A percentile compares a stretch with the other conserved stretches of the same genome.
Conservation (phyloP, 2,888 invertebrate species). For the Coronaproctus castanopsis region DNA sequence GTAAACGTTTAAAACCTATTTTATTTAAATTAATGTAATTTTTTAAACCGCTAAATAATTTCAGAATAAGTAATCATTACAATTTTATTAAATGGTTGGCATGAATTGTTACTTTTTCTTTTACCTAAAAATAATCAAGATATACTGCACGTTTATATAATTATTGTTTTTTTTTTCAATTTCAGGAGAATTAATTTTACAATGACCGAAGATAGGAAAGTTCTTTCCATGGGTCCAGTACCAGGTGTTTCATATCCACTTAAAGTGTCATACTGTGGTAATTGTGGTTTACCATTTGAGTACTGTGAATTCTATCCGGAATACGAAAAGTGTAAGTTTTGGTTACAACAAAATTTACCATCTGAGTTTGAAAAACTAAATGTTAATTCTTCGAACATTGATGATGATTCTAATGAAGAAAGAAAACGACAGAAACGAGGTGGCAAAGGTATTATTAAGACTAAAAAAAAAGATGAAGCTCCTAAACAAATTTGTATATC, state of each 20-base stretch:
- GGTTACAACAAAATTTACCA: slow-evolving; percentile 87
- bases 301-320: slow-evolving; percentile 97
- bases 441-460: slow-evolving; percentile 85
- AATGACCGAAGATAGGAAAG: slow-evolving; percentile 5
- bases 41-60: too few relatives aligned
- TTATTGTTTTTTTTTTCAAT: too few relatives aligned
- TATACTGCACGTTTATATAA: too few relatives aligned
- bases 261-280: slow-evolving; percentile 74
- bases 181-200: not conserved
- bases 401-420: slow-evolving; percentile 52
- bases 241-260: slow-evolving; percentile 42
- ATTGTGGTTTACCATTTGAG: slow-evolving; percentile 88
- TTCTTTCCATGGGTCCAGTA: slow-evolving; percentile 7
- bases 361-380: slow-evolving; percentile 72
- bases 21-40: too few relatives aligned
- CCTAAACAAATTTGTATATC: slow-evolving; percentile 66
- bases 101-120: too few relatives aligned
- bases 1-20: too few relatives aligned
- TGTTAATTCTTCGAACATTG: slow-evolving; percentile 36
- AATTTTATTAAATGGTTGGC: too few relatives aligned
- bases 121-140: too few relatives aligned
- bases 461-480: slow-evolving; percentile 83
- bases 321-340: slow-evolving; percentile 89
- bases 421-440: slow-evolving; percentile 92
- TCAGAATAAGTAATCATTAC: too few relatives aligned